Evolutionary conservation across 2,113 vertebrate genomes (phyloP), one percentile per base, ranked within the genome.

Genomic region (Eidolon helvum): DNA sequence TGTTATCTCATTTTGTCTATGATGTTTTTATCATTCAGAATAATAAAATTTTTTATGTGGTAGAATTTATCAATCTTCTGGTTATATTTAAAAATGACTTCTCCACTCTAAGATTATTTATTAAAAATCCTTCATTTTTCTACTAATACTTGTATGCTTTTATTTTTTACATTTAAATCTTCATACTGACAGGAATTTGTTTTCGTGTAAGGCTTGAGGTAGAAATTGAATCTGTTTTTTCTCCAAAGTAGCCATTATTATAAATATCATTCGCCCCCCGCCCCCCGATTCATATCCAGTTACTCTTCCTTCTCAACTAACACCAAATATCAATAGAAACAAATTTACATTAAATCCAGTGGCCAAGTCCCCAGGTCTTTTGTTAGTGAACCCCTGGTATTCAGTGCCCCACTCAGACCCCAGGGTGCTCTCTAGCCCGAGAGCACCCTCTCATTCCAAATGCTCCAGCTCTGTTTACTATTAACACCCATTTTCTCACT

Each of bases 71-170:
- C 53, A 63, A 7, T 65, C 30, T 90, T 26, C 38, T 57, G 53
- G 15, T 55, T 75, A 53, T n/a, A 57, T 10, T 69, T 69, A 86
- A 43, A 61, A 87, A 95, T 22, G 35, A 72, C 38, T 77, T 83
- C 43, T 93, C 33, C 10, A 65, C 12, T 83, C 45, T 82, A 50
- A 83, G 53, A 87, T 77, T 79, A 35, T 79, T 50, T 74, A 83
- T 68, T 87, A 61, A 78, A 91, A 61, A 12, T n/a, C 5, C 3
- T 6, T 28, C 53, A 28, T 45, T 79, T 40, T 84, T 87, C 28
- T 84, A 72, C n/a, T 71, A 84, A 77, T n/a, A 33, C 55, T 50
- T 75, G 50, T 45, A 78, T 94, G 33, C 14, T 57, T 90, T 80
- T 83, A 65, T 26, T 69, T 90, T 84, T 87, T 48, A 35, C 30